Conservation (phyloP, 2,888 invertebrate species). For the Noctua pronuba region DNA sequence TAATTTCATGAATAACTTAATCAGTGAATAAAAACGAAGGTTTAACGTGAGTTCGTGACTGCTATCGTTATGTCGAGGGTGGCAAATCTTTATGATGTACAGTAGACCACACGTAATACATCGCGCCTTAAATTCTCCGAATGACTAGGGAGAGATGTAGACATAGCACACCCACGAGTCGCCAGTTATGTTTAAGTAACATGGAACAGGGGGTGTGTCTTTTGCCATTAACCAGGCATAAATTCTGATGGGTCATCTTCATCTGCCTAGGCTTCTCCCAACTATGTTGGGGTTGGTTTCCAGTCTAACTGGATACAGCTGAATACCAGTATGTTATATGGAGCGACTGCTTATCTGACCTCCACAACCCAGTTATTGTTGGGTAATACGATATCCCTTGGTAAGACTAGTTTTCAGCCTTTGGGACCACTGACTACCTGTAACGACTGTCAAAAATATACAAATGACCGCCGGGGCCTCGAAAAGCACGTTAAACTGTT, state of each 20-base stretch:
- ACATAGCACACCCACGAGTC: not conserved
- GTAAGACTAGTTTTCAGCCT: no score
- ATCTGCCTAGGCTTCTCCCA: no score
- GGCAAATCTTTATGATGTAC: slow-evolving; percentile 34
- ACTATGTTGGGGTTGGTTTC: no score
- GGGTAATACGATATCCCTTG: no score
- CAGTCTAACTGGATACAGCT: no score
- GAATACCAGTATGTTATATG: no score
- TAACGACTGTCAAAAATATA: no score
- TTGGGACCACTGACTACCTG: no score
- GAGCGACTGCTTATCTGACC: no score
- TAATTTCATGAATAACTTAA: slow-evolving; percentile 45
- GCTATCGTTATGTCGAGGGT: slow-evolving; percentile 17
- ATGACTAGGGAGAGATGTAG: not conserved
- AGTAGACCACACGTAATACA: not conserved
- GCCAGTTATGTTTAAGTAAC: not conserved
- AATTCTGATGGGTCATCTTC: not conserved
- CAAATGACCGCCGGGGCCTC: no score
- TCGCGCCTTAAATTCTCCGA: not conserved
- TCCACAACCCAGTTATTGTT: no score
- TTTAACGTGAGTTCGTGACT: slow-evolving; percentile 22
- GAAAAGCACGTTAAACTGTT: no score
- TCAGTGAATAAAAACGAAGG: slow-evolving; percentile 18
- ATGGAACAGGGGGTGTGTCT: not conserved
- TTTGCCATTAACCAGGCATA: not conserved